These are phyloP conservation scores for Scatophagus argus DNA, from an alignment of 2,113 vertebrate genomes.

Conservation along the genomic window DNA sequence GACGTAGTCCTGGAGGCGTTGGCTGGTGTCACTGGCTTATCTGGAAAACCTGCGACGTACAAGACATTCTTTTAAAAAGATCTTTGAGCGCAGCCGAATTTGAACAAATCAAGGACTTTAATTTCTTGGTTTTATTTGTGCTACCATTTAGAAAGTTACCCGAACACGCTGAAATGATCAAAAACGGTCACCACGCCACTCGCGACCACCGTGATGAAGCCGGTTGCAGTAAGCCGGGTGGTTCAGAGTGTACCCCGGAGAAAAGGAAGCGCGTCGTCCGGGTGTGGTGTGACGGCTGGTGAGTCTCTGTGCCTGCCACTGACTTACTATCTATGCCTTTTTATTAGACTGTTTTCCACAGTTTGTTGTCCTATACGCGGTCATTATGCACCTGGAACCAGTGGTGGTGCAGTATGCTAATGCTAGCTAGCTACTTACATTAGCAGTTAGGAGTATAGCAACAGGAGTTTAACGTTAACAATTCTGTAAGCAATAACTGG, in stretches of 20 bases:
- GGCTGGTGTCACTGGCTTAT: slow-evolving; percentile 13
- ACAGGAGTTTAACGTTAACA: background rate
- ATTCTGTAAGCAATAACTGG: too few species aligned
- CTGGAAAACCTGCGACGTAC: background rate
- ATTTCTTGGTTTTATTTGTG: background rate
- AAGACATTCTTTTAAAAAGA: background rate
- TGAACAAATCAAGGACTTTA: fast-evolving
- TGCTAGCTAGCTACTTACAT: slow-evolving; percentile 43
- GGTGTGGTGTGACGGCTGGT: slow-evolving; percentile 97
- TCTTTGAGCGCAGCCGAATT: too few species aligned
- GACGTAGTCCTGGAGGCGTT: slow-evolving; percentile 68
- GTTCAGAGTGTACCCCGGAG: slow-evolving; percentile 69
- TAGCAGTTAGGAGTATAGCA: slow-evolving; percentile 8
- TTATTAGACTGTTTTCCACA: background rate
- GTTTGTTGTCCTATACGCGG: too few species aligned
- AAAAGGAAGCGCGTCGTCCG: slow-evolving; percentile 86
- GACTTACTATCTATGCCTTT: background rate
- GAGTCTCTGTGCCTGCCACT: slow-evolving; percentile 63
- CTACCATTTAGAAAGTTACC: fast-evolving
- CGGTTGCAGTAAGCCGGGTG: slow-evolving; percentile 30
- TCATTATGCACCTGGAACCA: too few species aligned
- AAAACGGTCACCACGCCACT: slow-evolving; percentile 85
- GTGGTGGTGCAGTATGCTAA: slow-evolving; percentile 47
- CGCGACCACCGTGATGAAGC: slow-evolving; percentile 34
- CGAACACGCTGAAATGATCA: slow-evolving; percentile 82